Evolutionary conservation across 2,113 vertebrate species (phyloP).

Genomic region (Erythrocebus patas): DNA sequence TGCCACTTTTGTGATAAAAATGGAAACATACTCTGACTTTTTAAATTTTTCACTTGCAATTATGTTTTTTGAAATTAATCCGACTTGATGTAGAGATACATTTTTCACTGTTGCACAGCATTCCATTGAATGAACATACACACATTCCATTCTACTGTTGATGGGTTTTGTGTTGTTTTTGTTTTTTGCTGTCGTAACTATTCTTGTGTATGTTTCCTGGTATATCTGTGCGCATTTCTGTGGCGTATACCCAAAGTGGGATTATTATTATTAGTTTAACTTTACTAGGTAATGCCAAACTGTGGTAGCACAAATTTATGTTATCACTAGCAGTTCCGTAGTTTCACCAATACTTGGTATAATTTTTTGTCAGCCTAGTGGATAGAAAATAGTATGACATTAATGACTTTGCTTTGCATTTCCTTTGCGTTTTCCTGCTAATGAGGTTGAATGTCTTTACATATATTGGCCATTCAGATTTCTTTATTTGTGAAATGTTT

Average conservation of each 20-base stretch:
- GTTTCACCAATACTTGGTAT: neutral
- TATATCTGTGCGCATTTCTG: neutral
- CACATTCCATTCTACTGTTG: neutral
- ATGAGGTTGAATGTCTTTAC: neutral
- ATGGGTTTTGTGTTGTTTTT: neutral
- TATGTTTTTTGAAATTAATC: conserved; percentile 5
- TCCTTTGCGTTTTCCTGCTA: neutral
- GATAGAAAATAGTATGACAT: neutral
- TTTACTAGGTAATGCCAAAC: neutral
- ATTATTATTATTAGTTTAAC: neutral
- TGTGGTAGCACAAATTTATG: neutral
- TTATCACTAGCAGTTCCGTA: neutral
- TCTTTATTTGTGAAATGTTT: conserved; percentile 5
- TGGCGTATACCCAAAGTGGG: neutral
- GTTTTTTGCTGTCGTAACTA: neutral
- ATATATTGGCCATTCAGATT: neutral
- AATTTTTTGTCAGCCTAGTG: neutral
- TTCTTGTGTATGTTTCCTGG: neutral
- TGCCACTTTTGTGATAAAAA: conserved; percentile 26
- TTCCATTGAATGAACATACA: neutral
- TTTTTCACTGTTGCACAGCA: neutral
- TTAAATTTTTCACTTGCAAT: neutral
- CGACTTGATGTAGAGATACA: neutral
- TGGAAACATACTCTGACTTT: neutral
- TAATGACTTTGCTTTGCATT: conserved; percentile 25